phyloP scores from a whole-genome alignment of 2,888 invertebrate genomes.

The Microctonus aethiopoides region DNA sequence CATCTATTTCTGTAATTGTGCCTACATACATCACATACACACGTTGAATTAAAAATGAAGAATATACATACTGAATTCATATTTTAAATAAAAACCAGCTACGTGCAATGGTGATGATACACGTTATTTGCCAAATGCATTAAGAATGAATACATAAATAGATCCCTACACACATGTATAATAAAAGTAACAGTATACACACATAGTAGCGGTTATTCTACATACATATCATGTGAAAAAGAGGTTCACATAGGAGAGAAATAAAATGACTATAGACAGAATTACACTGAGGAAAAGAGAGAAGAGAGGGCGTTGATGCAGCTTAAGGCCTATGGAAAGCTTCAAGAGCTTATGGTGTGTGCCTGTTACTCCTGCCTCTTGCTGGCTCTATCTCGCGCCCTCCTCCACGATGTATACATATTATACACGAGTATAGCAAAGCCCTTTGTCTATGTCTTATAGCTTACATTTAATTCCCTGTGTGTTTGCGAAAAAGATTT shows the following conservation, averaged over 20 bases:
- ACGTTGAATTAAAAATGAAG: slow-evolving; percentile 18
- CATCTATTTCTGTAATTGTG: background rate
- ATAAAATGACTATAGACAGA: slow-evolving; percentile 31
- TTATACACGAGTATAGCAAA: slow-evolving; percentile 18
- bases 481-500: slow-evolving; percentile 72
- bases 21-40: background rate
- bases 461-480: slow-evolving; percentile 74
- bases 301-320: slow-evolving; percentile 55
- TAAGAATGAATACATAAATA: slow-evolving; percentile 53
- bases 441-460: slow-evolving; percentile 69
- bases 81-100: slow-evolving; percentile 61
- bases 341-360: slow-evolving; percentile 54
- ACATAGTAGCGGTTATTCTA: slow-evolving; percentile 30
- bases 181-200: too few species aligned
- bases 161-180: too few species aligned
- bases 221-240: slow-evolving; percentile 34
- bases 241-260: slow-evolving; percentile 21
- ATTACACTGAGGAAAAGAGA: slow-evolving; percentile 22
- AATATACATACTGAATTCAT: slow-evolving; percentile 52
- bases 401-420: slow-evolving; percentile 26
- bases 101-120: slow-evolving; percentile 43
- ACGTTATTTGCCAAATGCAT: slow-evolving; percentile 63
- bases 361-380: slow-evolving; percentile 37
- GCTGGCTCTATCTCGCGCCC: slow-evolving; percentile 26
- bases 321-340: slow-evolving; percentile 62